These are phyloP conservation scores for Bubo scandiacus DNA, from an alignment of 2,113 vertebrate genomes.

Conservation along the genomic window DNA sequence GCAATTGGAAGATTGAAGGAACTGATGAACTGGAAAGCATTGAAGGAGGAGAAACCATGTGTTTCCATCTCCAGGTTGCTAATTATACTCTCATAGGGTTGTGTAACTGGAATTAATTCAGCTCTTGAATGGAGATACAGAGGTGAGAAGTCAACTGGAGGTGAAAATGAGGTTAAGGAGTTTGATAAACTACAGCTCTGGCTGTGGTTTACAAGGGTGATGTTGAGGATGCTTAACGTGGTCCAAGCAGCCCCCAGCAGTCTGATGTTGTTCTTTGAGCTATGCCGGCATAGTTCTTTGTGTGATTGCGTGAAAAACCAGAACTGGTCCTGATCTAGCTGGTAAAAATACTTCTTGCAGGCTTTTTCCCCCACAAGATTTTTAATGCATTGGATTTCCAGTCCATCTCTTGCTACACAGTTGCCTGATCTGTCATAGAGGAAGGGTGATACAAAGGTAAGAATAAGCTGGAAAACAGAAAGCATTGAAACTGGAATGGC, in stretches of 20 bases:
- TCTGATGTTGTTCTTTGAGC: neutral
- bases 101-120: neutral
- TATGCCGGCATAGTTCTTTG: neutral
- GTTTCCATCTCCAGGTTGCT: neutral
- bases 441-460: neutral
- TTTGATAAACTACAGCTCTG: neutral
- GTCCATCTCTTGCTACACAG: neutral
- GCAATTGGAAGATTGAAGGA: neutral
- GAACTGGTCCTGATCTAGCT: neutral
- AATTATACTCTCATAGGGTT: neutral
- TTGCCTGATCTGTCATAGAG: neutral
- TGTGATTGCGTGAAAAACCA: neutral
- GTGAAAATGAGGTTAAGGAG: neutral
- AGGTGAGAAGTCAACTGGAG: neutral
- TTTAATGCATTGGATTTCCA: neutral
- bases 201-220: neutral
- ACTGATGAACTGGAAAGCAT: neutral
- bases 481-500: neutral
- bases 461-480: conserved; percentile 21
- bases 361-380: neutral
- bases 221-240: neutral
- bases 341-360: neutral
- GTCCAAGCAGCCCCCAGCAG: neutral
- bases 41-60: neutral
- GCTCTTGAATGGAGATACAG: neutral